A percentile compares a stretch with the other conserved stretches of the same genome.
Evolutionary conservation across 1,140 invertebrate species (phyloP).

Genomic region (Lordiphosa stackelbergi): DNA sequence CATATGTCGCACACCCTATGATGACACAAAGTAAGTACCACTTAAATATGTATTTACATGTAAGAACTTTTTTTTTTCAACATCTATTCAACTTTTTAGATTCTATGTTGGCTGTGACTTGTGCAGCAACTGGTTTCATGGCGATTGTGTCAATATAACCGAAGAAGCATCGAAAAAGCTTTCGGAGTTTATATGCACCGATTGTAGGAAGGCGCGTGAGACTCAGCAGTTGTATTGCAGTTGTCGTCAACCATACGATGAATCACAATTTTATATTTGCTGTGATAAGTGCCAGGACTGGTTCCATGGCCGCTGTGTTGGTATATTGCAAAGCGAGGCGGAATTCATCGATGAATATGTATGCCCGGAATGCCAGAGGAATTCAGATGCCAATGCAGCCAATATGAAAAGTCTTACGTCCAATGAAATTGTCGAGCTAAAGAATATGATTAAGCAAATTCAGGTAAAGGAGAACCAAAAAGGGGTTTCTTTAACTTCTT

Average conservation of each 20-base stretch:
- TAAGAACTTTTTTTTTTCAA: background rate
- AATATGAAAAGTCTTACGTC: constrained; percentile 91
- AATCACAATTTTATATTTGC: constrained; percentile 98
- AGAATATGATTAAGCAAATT: constrained; percentile 92
- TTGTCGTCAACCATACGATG: constrained; percentile 97
- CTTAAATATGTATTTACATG: background rate
- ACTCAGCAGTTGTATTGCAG: constrained; percentile 96
- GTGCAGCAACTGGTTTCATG: constrained; percentile 99
- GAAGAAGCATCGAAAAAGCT: constrained; percentile 94
- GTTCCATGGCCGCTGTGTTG: constrained; percentile 99
- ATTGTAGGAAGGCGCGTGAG: constrained; percentile 90
- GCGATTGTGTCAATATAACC: constrained; percentile 95
- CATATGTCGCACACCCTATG: constrained; percentile 95
- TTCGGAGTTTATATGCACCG: constrained; percentile 92
- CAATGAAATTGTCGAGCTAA: constrained; percentile 90
- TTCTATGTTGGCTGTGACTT: constrained; percentile 98
- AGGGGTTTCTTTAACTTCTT: constrained; percentile 1
- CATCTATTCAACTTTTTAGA: constrained; percentile 78
- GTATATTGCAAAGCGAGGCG: constrained; percentile 95
- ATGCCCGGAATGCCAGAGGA: constrained; percentile 95
- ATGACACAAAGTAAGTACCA: constrained; percentile 88
- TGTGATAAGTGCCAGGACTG: constrained; percentile 99
- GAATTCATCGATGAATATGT: constrained; percentile 97
- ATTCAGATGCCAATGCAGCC: constrained; percentile 91
- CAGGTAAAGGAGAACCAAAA: constrained; percentile 80